These are phyloP conservation scores for Euzetes globulus DNA, from an alignment of 2,888 invertebrate species.

Conservation along the genomic window DNA sequence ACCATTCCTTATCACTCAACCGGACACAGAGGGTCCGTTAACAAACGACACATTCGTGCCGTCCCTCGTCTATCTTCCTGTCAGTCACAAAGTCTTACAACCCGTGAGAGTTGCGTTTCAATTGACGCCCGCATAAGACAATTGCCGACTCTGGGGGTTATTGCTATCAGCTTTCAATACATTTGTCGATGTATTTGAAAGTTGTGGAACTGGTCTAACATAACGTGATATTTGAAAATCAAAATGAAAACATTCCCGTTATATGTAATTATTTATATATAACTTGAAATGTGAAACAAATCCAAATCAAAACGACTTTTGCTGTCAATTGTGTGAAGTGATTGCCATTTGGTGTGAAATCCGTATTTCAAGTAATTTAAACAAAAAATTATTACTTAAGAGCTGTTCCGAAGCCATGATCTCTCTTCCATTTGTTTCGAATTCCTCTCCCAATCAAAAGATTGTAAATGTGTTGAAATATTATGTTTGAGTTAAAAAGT, in stretches of 20 bases:
- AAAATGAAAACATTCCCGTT: constrained; percentile 22
- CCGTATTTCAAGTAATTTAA: constrained; percentile 4
- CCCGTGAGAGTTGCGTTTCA: constrained; percentile 84
- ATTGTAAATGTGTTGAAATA: background rate
- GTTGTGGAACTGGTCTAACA: constrained; percentile 25
- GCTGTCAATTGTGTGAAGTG: constrained; percentile 27
- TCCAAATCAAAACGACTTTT: constrained; percentile 26
- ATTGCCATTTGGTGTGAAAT: constrained; percentile 18
- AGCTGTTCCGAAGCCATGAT: constrained; percentile 3
- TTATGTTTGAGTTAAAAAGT: constrained; percentile 5
- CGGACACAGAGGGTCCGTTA: constrained; percentile 39
- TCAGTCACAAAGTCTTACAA: constrained; percentile 74
- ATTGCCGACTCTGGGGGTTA: background rate
- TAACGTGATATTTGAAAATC: constrained; percentile 2
- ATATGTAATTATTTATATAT: constrained; percentile 13
- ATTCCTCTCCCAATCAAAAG: background rate
- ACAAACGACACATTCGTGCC: constrained; percentile 63
- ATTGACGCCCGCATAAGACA: constrained; percentile 74
- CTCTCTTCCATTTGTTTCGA: constrained; percentile 8
- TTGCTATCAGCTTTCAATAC: background rate
- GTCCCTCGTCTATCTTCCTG: constrained; percentile 87
- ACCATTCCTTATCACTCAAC: constrained; percentile 74
- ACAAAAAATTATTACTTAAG: constrained; percentile 13
- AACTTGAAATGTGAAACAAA: constrained; percentile 25
- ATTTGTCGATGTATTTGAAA: background rate